phyloP scores from a whole-genome alignment of 2,113 vertebrate genomes.

The Trochalopteron elliotii region DNA sequence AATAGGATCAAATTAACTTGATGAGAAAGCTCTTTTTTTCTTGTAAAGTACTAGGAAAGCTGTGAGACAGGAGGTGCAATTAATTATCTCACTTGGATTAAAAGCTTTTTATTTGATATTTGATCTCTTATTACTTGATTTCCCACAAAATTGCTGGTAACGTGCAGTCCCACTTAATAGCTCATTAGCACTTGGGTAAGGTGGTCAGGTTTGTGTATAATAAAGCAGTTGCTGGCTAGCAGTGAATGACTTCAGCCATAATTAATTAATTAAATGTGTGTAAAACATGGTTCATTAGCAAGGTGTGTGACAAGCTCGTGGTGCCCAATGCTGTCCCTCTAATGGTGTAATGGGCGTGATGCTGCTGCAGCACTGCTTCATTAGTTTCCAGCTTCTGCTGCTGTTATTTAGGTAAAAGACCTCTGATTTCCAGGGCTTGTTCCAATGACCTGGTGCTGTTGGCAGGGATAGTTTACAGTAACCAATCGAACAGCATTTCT shows the following conservation, averaged over 20 bases:
- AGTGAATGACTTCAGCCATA: constrained; percentile 50
- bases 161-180: constrained; percentile 36
- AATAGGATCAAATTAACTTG: constrained; percentile 54
- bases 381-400: constrained; percentile 41
- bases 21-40: constrained; percentile 55
- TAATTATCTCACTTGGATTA: constrained; percentile 66
- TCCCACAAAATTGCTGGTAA: constrained; percentile 58
- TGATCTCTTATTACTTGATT: constrained; percentile 66
- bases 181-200: constrained; percentile 49
- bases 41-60: constrained; percentile 45
- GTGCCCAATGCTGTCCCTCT: constrained; percentile 21
- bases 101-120: constrained; percentile 65
- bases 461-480: not conserved
- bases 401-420: constrained; percentile 17
- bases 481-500: constrained; percentile 51
- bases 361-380: constrained; percentile 32
- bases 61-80: constrained; percentile 60
- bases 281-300: constrained; percentile 68
- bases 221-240: constrained; percentile 57
- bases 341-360: constrained; percentile 42
- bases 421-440: constrained; percentile 25
- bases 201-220: constrained; percentile 61
- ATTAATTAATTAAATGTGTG: constrained; percentile 70
- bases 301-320: constrained; percentile 47
- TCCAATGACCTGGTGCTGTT: not conserved